These are phyloP conservation scores for Anneissia japonica DNA, from an alignment of 35 echinoderm and acorn worm species.

Conservation along the genomic window DNA sequence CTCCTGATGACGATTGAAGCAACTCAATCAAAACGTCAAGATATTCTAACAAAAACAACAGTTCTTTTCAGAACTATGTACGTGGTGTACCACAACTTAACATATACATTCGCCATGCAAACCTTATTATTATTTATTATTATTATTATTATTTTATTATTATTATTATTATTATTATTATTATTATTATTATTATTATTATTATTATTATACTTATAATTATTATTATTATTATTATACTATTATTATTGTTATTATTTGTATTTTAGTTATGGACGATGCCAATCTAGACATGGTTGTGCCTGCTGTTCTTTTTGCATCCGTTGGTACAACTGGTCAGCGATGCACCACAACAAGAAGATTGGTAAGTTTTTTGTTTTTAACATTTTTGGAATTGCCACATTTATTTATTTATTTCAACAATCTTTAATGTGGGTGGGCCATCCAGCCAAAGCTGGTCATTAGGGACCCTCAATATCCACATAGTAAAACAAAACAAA, in stretches of 20 bases:
- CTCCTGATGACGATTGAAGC: too few relatives aligned
- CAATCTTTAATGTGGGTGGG: too few relatives aligned
- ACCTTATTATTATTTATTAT: background rate
- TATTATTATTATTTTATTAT: background rate
- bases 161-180: background rate
- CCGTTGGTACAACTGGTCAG: conserved; percentile 86
- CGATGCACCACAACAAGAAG: conserved; percentile 88
- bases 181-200: background rate
- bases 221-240: too few relatives aligned
- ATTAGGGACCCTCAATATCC: too few relatives aligned
- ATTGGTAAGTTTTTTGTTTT: conserved; percentile 46
- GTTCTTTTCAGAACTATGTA: too few relatives aligned
- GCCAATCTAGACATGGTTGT: conserved; percentile 83
- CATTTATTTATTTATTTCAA: too few relatives aligned
- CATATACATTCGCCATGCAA: too few relatives aligned
- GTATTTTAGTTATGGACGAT: conserved; percentile 64
- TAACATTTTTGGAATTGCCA: background rate
- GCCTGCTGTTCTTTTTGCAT: conserved; percentile 79
- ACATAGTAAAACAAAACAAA: too few relatives aligned
- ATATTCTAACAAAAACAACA: too few relatives aligned
- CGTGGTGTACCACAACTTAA: too few relatives aligned
- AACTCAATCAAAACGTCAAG: too few relatives aligned
- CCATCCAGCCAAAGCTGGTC: too few relatives aligned
- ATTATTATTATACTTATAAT: background rate
- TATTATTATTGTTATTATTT: background rate